Base-by-base conservation (phyloP, 2,888 invertebrate genomes). In the Andrena praecox region DNA sequence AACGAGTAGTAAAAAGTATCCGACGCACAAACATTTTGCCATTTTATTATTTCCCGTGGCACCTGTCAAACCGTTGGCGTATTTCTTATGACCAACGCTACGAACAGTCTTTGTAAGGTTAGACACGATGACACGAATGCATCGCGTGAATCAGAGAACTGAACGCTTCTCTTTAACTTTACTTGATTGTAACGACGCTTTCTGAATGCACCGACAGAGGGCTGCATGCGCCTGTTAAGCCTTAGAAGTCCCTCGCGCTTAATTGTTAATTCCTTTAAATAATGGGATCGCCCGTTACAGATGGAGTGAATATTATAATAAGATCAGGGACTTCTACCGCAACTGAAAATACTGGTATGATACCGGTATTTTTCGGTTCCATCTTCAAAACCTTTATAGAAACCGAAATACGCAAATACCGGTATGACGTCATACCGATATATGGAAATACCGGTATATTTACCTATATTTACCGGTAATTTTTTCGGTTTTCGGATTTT, bases 121-220 rank as follows among this genome's bases (percentile, higher is more conserved):
- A 83, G 71, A 77, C 42, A 75, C 76, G 56, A 77, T 68, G 77
- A 77, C 77, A 77, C 73, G 68, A 77, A 52, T 77, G 71, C 70
- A 83, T 82, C 63, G 82, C 70, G 82, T 77, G 70, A 82, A 77
- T 82, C 77, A 68, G 50, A 68, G 52, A 74, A 66, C 67, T 42
- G 52, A 83, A 35, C 62, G 64, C 68, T 82, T 72, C 70, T 74
- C 62, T 54, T 75, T 42, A 42, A 42, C 16, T 71, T 48, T 29
- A 29, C 29, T 62, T 80, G 63, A 31, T 29, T 31, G 33, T 31
- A 20, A 27, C 24, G 24, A 56, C 35, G 16, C 27, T 27, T 35
- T 24, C n/a, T 1, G 54, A 56, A 62, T n/a, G 6, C 35, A 27
- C 31, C 35, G 31, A 16, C 16, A 56, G 35, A 42, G 35, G 42